phyloP scores from a whole-genome alignment of 2,888 invertebrate genomes.

The Alcis repandata region DNA sequence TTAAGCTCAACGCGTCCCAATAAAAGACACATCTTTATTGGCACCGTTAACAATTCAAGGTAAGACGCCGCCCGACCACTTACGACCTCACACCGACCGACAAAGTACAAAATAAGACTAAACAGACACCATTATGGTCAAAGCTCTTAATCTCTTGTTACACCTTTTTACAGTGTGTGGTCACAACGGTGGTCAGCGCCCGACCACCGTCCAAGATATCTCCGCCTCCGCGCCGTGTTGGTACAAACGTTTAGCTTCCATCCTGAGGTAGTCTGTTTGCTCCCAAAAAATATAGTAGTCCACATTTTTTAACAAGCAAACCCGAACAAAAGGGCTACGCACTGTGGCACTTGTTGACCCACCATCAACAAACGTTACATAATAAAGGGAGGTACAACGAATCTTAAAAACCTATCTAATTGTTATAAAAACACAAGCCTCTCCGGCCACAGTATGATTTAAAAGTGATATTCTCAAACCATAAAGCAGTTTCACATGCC shows the following conservation, averaged over 20 bases:
- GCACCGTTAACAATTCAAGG: conserved; percentile 24
- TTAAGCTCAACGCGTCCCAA: conserved; percentile 16
- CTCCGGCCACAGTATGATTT: conserved; percentile 77
- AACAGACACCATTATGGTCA: conserved; percentile 33
- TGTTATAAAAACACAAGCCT: conserved; percentile 82
- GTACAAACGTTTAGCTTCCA: conserved; percentile 71
- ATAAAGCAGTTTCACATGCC: conserved; percentile 84
- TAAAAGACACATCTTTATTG: conserved; percentile 25
- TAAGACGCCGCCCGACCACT: conserved; percentile 20
- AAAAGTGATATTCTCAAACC: conserved; percentile 85
- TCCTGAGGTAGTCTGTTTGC: conserved; percentile 62
- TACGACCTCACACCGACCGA: conserved; percentile 32
- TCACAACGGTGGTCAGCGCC: conserved; percentile 22
- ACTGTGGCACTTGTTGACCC: conserved; percentile 68
- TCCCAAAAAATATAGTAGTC: conserved; percentile 77
- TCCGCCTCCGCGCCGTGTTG: conserved; percentile 56
- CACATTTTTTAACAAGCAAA: conserved; percentile 81
- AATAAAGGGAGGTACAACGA: conserved; percentile 80
- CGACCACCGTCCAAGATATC: conserved; percentile 35
- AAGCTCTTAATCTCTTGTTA: conserved; percentile 44
- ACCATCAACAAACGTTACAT: conserved; percentile 71
- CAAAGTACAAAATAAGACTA: conserved; percentile 25
- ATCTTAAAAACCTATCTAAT: conserved; percentile 82
- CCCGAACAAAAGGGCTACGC: conserved; percentile 68
- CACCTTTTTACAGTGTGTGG: conserved; percentile 37